Conservation (phyloP, 2,888 invertebrate genomes). For the Sinohyriopsis cumingii region DNA sequence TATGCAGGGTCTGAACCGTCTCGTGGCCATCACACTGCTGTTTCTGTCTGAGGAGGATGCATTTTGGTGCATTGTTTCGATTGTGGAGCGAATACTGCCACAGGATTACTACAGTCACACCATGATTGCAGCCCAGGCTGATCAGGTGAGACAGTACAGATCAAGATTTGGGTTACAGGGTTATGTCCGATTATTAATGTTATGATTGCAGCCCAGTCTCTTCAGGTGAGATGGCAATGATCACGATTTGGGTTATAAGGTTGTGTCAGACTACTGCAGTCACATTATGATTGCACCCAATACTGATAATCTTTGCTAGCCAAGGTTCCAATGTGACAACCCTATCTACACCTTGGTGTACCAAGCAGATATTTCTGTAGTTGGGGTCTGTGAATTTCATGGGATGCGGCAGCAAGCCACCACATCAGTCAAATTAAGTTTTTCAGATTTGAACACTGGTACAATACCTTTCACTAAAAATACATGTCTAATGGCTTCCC, state of each 20-base stretch:
- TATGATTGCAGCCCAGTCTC: conserved; percentile 75
- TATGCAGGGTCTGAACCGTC: conserved; percentile 75
- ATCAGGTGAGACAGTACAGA: conserved; percentile 72
- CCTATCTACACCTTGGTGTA: too few relatives aligned
- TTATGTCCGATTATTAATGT: conserved; percentile 73
- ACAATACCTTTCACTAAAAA: too few relatives aligned
- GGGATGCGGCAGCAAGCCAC: too few relatives aligned
- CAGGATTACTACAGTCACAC: conserved; percentile 74
- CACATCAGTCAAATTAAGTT: too few relatives aligned
- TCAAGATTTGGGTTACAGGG: background rate
- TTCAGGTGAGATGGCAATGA: conserved; percentile 72
- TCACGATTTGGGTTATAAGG: background rate
- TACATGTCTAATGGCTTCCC: too few relatives aligned
- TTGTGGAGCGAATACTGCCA: conserved; percentile 75
- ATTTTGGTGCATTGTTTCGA: conserved; percentile 76
- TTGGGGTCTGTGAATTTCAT: too few relatives aligned
- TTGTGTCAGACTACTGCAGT: conserved; percentile 73
- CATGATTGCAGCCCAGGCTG: conserved; percentile 75
- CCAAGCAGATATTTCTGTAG: too few relatives aligned
- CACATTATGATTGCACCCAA: conserved; percentile 74
- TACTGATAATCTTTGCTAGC: conserved; percentile 69
- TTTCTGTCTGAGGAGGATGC: conserved; percentile 76
- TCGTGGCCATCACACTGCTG: conserved; percentile 75
- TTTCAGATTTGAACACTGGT: too few relatives aligned
- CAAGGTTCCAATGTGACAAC: too few relatives aligned